Percentiles rank a stretch among this genome's conserved stretches.
Conservation (phyloP, 1,140 invertebrate genomes). For the Pseudoatta argentina region DNA sequence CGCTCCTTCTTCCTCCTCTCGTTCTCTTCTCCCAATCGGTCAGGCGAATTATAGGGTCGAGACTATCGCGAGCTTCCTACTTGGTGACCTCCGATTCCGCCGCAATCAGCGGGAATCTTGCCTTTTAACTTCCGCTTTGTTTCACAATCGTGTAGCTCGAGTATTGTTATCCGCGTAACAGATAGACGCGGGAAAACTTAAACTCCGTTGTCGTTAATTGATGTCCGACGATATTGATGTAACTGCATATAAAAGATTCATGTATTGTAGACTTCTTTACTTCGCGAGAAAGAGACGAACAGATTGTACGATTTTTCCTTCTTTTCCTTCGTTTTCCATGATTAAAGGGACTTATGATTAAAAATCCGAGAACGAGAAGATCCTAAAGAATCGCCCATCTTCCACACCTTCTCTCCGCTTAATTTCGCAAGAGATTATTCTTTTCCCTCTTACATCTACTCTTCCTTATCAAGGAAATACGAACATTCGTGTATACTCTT, state of each 20-base stretch:
- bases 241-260: not conserved
- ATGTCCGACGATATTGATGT: not conserved
- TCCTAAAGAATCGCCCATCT: not conserved
- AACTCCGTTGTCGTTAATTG: not conserved
- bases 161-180: not conserved
- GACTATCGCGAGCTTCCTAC: conserved; percentile 24
- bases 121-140: conserved; percentile 15
- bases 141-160: not conserved
- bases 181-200: not conserved
- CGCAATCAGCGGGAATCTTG: conserved; percentile 18
- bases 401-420: not conserved
- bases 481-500: not conserved
- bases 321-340: not conserved
- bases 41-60: conserved; percentile 24
- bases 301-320: not conserved
- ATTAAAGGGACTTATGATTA: not conserved
- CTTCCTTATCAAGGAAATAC: not conserved
- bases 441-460: not conserved
- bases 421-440: not conserved
- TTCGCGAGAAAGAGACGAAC: not conserved
- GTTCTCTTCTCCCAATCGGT: not conserved
- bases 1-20: conserved; percentile 5
- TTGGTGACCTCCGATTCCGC: conserved; percentile 31
- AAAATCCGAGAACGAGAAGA: not conserved
- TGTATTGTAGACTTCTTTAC: not conserved